Percentiles rank a stretch among this genome's conserved stretches.
phyloP scores from a whole-genome alignment of 2,113 vertebrate species.

The Proteles cristata region DNA sequence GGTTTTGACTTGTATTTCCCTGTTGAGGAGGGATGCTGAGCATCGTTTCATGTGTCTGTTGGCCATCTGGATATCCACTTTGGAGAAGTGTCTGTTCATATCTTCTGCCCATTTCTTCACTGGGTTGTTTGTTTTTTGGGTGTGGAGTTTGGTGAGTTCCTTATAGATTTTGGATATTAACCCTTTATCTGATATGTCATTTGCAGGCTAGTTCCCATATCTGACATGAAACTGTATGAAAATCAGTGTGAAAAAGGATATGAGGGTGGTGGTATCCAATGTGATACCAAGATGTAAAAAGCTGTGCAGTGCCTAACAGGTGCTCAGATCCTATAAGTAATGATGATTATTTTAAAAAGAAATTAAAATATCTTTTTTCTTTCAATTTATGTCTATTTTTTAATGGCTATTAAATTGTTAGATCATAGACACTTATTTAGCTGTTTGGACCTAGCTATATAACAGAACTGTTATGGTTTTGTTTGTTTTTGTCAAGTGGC shows the following conservation, averaged over 20 bases:
- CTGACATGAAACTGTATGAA: background rate
- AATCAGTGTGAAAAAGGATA: background rate
- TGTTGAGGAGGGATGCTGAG: too few relatives aligned
- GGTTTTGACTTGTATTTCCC: too few relatives aligned
- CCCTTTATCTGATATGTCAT: too few relatives aligned
- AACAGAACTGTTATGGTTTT: background rate
- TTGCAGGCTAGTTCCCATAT: background rate
- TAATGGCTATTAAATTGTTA: background rate
- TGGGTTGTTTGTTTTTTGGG: too few relatives aligned
- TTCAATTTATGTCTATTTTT: background rate
- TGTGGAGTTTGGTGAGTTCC: too few relatives aligned
- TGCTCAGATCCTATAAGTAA: background rate
- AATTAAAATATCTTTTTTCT: conserved; percentile 2
- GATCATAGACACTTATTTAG: background rate
- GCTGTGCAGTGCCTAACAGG: background rate
- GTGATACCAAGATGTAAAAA: background rate
- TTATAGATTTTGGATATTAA: too few relatives aligned
- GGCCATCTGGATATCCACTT: too few relatives aligned
- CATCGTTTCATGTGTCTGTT: too few relatives aligned
- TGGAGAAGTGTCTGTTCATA: too few relatives aligned
- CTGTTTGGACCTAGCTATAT: background rate
- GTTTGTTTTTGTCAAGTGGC: background rate
- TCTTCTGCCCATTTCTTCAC: too few relatives aligned
- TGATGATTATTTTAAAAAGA: background rate
- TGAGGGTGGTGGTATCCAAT: background rate